Percentiles rank a stretch among this genome's conserved stretches.
phyloP scores from a whole-genome alignment of 2,113 vertebrate species.

The Baryphthengus martii region DNA sequence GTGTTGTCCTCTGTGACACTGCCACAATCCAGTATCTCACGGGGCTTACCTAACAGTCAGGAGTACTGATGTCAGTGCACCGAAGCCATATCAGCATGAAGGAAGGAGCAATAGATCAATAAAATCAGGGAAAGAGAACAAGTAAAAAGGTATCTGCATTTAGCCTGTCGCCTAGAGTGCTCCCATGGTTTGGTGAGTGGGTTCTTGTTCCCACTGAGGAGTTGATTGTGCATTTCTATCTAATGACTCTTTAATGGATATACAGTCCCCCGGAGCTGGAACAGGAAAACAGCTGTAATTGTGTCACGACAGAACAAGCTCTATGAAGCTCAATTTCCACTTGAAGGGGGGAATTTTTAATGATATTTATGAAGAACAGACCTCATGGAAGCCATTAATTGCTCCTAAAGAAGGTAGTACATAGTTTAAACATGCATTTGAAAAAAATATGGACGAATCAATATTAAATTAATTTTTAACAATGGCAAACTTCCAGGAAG shows the following conservation, averaged over 20 bases:
- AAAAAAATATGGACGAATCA: not conserved
- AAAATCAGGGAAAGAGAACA: not conserved
- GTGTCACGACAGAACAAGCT: not conserved
- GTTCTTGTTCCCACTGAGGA: not conserved
- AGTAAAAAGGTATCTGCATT: not conserved
- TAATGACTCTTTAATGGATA: conserved; percentile 8
- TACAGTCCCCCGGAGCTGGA: not conserved
- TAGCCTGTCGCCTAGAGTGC: not conserved
- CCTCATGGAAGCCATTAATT: not conserved
- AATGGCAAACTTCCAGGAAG: not conserved
- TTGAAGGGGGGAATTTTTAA: conserved; percentile 30
- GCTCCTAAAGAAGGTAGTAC: not conserved
- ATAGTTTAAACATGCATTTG: not conserved
- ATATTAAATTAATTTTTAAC: conserved; percentile 11
- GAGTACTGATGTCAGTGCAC: not conserved
- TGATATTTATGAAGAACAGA: not conserved
- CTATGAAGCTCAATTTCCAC: not conserved
- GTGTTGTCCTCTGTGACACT: not conserved
- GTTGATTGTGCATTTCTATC: not conserved
- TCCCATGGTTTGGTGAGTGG: not conserved
- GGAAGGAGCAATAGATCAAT: not conserved
- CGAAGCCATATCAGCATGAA: not conserved
- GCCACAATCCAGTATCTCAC: not conserved
- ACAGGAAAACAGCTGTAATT: not conserved
- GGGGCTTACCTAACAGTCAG: not conserved